A percentile compares a stretch with the other conserved stretches of the same genome.
phyloP scores from a whole-genome alignment of 2,888 invertebrate genomes.

The Lasioglossum zephyrum region DNA sequence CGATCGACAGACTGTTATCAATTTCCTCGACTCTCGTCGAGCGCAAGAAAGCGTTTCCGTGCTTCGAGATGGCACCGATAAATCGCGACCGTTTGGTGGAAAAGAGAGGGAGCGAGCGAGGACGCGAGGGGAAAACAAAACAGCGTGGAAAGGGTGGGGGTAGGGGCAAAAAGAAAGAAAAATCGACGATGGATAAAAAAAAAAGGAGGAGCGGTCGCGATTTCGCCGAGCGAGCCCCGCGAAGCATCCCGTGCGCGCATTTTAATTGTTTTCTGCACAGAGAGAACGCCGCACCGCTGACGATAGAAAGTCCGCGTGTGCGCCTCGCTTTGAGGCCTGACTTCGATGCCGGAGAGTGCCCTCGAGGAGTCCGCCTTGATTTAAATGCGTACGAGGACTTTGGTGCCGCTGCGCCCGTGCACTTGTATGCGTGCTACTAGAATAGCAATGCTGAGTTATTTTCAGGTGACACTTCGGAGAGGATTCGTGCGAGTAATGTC shows the following conservation, averaged over 20 bases:
- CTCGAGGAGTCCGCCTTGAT: conserved; percentile 70
- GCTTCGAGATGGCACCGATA: conserved; percentile 24
- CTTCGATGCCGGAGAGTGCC: conserved; percentile 61
- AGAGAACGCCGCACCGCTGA: conserved; percentile 7
- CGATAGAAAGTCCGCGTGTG: conserved; percentile 54
- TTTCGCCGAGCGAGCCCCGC: conserved; percentile 18
- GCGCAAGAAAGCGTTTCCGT: conserved; percentile 27
- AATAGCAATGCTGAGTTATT: conserved; percentile 74
- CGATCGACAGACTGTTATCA: conserved; percentile 11
- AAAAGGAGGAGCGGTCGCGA: conserved; percentile 1
- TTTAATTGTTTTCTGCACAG: conserved; percentile 45
- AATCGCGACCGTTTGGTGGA: background rate
- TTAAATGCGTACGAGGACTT: conserved; percentile 73
- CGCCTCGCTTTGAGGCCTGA: conserved; percentile 8
- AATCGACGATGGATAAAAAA: background rate
- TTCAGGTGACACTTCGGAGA: conserved; percentile 74
- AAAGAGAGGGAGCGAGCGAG: background rate
- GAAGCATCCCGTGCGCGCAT: conserved; percentile 42
- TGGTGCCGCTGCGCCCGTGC: conserved; percentile 65
- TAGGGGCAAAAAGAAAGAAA: too few relatives aligned
- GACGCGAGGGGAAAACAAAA: background rate
- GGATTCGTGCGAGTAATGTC: conserved; percentile 71
- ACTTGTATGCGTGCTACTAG: conserved; percentile 73
- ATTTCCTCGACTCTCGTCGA: background rate
- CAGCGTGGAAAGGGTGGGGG: too few relatives aligned